Base-by-base conservation (phyloP, 2,888 invertebrate species). In the Malthinus seriepunctatus region DNA sequence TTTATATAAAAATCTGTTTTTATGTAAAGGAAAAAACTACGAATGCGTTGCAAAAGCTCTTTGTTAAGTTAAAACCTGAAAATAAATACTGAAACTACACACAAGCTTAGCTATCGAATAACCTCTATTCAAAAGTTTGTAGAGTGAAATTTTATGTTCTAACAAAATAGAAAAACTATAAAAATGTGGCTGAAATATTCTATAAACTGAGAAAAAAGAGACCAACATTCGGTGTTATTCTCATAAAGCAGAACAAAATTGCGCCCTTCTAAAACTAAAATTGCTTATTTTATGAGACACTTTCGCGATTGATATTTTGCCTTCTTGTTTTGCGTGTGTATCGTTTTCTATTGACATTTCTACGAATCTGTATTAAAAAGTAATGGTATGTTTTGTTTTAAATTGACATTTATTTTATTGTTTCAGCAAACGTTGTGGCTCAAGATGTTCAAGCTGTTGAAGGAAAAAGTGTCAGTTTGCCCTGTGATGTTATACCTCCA, bases 401-500 rank as follows among this genome's bases (percentile, higher is more conserved):
- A 5, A 23, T 12, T 14, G 12, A 8, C 6, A 48, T n/a, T 23
- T 32, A n/a, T n/a, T 9, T 8, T 71, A 67, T 70, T 71, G 63
- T 78, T 79, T 56, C 80, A 80, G 76, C 82, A 83, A 60, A 23
- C 33, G 90, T 90, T 62, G 85, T 89, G 71, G 87, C 91, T 66
- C 86, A 90, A 75, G 90, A 91, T 79, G 84, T 93, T 69, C 91
- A 91, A 79, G 93, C 92, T 31, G 92, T 94, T 67, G 91, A 93
- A 79, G 93, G 93, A 51, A 90, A 89, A 81, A 88, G 88, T 76
- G 91, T 93, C 60, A 90, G 90, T 79, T 84, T 94, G 75, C 92
- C 93, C 33, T 95, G 94, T 78, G 91, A 93, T 80, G 89, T 94
- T 62, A 87, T 88, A 63, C 89, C 92, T 45, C 88, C 90, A 34